A percentile compares a stretch with the other conserved stretches of the same genome.
phyloP scores from a whole-genome alignment of 1,140 invertebrate genomes.

The Paraescarpia echinospica region DNA sequence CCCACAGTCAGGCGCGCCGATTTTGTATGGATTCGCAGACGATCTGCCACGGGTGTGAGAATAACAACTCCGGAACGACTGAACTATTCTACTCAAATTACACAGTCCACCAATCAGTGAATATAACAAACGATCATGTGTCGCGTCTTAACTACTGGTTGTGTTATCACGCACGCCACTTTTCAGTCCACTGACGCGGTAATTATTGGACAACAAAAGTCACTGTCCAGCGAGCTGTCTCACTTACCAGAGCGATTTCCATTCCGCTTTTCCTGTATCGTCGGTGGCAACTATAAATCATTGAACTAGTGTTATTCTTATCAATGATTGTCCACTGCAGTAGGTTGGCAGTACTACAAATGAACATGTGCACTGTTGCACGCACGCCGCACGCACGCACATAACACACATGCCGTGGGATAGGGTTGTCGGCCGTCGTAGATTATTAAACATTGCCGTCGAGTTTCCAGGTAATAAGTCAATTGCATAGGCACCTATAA shows the following conservation, averaged over 20 bases:
- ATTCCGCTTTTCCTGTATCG: background rate
- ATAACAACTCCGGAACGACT: background rate
- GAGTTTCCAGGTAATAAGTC: background rate
- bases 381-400: background rate
- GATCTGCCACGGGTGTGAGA: background rate
- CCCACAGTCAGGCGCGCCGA: background rate
- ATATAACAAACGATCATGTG: background rate
- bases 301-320: background rate
- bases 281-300: background rate
- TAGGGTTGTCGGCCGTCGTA: background rate
- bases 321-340: background rate
- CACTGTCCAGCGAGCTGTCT: conserved; percentile 3
- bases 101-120: background rate
- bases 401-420: background rate
- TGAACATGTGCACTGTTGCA: background rate
- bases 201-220: conserved; percentile 6
- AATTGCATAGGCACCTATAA: background rate
- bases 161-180: background rate
- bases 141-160: background rate
- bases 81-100: background rate
- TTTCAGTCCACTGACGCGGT: background rate
- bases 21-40: background rate
- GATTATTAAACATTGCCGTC: background rate
- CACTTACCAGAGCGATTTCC: background rate
- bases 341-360: background rate